Evolutionary conservation across 2,113 vertebrate species (phyloP), one percentile per base, ranked within the genome.

Genomic region (Clarias batrachus): DNA sequence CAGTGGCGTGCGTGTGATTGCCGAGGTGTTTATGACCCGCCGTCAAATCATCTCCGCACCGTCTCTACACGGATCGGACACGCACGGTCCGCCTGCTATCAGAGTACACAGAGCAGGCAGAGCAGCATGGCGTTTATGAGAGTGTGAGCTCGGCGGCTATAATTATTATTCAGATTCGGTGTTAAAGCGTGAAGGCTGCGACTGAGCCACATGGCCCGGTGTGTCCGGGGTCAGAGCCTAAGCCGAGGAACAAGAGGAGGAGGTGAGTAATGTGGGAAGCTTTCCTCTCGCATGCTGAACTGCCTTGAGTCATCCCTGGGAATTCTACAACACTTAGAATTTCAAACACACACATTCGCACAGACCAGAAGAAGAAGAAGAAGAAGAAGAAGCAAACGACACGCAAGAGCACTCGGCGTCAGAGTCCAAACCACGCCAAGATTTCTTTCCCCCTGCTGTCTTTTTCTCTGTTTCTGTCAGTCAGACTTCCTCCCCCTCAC

Each of bases 291-390:
- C 57, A 65, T 48, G 91, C 91, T 89, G 93, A 91, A 89, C 91
- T 92, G 91, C 88, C 92, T 90, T 94, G 93, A 93, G 90, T 93
- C 95, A 95, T 95, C 65, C 70, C 80, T 3, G 57, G 25, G 62
- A 85, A 87, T 87, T 88, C 87, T 59, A 81, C 68, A 91, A 86
- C 88, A 82, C 84, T 37, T 56, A 3, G 76, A 84, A 77, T 63
- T 82, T 83, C 81, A 84, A 76, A 89, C 87, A 88, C 80, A 85
- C 89, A 82, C 87, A 48, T 48, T 88, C 89, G 90, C 90, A 86
- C 88, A 88, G 87, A 57, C n/a, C 23, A 16, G 33, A 79, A 68
- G 63, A 79, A 70, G 54, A 54, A 70, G 63, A 79, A 70, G 54
- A 54, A 70, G 33, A 79, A 68, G 63, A 78, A 70, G 54, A 54